phyloP scores from a whole-genome alignment of 2,113 vertebrate genomes.

The Ursus arctos region DNA sequence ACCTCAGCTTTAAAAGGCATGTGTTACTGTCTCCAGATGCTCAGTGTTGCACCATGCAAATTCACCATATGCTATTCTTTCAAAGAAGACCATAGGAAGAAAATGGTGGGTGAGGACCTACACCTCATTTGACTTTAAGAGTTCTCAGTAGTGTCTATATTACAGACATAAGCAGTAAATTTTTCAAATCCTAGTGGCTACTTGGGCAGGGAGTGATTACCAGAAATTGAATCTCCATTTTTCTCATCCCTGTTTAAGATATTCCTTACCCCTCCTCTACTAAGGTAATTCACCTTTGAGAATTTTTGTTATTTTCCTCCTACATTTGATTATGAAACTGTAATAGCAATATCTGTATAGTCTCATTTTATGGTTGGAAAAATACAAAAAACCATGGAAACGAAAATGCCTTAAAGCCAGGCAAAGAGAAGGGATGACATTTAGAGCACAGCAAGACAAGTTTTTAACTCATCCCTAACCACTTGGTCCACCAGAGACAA shows the following conservation, averaged over 20 bases:
- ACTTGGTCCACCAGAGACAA: not conserved
- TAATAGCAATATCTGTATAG: not conserved
- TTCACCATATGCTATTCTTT: not conserved
- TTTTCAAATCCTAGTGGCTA: not conserved
- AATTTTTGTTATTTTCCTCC: not conserved
- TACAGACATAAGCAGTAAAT: not conserved
- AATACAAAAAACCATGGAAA: not conserved
- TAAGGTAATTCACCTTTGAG: not conserved
- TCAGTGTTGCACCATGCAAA: not conserved
- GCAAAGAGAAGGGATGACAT: not conserved
- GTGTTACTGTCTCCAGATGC: not conserved
- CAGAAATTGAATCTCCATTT: not conserved
- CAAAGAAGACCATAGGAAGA: not conserved
- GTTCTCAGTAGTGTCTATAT: not conserved
- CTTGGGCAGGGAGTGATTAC: not conserved
- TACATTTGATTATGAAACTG: not conserved
- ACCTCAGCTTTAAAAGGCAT: not conserved
- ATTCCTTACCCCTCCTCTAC: not conserved
- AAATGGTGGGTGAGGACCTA: not conserved
- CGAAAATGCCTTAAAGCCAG: slow-evolving; percentile 2
- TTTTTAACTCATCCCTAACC: not conserved
- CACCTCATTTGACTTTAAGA: not conserved
- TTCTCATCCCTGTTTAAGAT: not conserved
- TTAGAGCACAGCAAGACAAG: not conserved
- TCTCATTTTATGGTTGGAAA: not conserved